These are phyloP conservation scores for Turritopsis rubra DNA, from an alignment of 30 jellyfish, hydroid and myxozoan genomes.

Conservation along the genomic window DNA sequence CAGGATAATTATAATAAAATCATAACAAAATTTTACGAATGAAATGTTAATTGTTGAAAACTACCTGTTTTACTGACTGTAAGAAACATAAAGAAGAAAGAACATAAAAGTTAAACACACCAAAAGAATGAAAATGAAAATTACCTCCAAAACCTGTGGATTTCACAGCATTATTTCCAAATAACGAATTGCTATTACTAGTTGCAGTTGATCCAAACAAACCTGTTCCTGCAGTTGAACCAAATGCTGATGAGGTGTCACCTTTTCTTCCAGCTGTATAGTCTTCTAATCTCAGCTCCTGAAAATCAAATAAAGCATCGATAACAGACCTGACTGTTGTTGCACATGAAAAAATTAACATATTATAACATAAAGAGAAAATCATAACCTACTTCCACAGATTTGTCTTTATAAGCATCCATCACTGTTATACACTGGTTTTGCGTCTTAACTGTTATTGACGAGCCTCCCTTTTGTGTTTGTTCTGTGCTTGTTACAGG, in stretches of 20 bases:
- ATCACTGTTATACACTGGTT: conserved; percentile 74
- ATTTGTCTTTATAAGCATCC: conserved; percentile 79
- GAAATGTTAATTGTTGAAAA: no score
- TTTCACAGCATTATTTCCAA: conserved; percentile 65
- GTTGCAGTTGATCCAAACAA: conserved; percentile 29
- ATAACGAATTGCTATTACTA: conserved; percentile 38
- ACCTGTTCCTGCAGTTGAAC: conserved; percentile 46
- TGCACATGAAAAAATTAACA: no score
- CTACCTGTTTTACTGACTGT: no score
- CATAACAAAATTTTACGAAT: no score
- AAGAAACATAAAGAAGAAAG: no score
- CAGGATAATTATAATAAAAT: no score
- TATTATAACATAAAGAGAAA: neutral
- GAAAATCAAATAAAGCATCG: neutral
- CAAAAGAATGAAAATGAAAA: neutral
- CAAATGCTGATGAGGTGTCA: conserved; percentile 42
- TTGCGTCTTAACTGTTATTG: conserved; percentile 64
- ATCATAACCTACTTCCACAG: conserved; percentile 57
- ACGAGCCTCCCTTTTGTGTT: conserved; percentile 51
- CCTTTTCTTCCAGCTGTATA: conserved; percentile 81
- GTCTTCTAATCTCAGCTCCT: conserved; percentile 89
- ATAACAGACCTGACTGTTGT: neutral
- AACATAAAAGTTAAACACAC: no score
- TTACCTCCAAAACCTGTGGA: conserved; percentile 25
- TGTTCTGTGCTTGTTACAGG: conserved; percentile 71